Evolutionary conservation across 2,113 vertebrate species (phyloP).

Genomic region (Diglossa brunneiventris): DNA sequence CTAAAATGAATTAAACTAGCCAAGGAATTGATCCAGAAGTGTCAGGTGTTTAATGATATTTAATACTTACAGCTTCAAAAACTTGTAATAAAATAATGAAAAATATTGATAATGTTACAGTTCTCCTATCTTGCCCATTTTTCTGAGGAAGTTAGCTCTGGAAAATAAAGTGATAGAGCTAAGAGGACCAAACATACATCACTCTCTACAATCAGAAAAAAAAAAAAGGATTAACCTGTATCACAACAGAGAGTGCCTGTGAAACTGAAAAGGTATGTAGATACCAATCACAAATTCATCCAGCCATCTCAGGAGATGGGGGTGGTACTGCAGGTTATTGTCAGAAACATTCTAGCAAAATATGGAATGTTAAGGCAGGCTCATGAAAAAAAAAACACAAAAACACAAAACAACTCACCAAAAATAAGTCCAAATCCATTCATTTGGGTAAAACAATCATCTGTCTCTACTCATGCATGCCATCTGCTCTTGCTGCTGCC

Average conservation of each 20-base stretch:
- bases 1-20: not conserved
- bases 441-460: slow-evolving; percentile 75
- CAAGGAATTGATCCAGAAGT: not conserved
- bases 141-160: not conserved
- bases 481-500: slow-evolving; percentile 53
- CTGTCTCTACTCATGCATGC: slow-evolving; percentile 70
- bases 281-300: not conserved
- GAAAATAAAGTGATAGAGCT: not conserved
- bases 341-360: slow-evolving; percentile 12
- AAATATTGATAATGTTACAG: not conserved
- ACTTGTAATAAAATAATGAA: not conserved
- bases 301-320: not conserved
- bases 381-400: not conserved
- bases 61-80: not conserved
- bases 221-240: not conserved
- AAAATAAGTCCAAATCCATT: slow-evolving; percentile 72
- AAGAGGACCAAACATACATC: not conserved
- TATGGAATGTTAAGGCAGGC: not conserved
- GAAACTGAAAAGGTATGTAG: not conserved
- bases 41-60: not conserved
- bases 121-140: not conserved
- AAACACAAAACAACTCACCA: not conserved
- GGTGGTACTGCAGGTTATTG: not conserved
- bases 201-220: not conserved
- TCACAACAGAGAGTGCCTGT: not conserved